Conservation (phyloP, 2,797 vertebrate species). For the Propithecus deckenii region DNA sequence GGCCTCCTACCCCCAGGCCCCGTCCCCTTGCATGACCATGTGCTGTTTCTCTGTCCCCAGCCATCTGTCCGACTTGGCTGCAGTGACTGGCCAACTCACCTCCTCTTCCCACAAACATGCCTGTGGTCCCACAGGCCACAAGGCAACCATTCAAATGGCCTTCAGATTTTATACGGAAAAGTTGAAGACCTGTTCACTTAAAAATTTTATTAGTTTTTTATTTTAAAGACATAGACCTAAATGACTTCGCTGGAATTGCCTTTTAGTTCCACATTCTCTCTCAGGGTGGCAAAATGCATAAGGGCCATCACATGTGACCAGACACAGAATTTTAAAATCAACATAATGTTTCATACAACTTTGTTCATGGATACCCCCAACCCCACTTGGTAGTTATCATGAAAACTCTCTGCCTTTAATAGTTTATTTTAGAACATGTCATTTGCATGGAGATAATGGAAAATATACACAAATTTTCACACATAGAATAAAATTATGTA, state of each 20-base stretch:
- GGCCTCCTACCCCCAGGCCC: not conserved
- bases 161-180: not conserved
- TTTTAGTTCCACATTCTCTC: not conserved
- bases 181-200: not conserved
- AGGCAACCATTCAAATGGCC: not conserved
- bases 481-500: not conserved
- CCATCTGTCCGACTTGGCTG: not conserved
- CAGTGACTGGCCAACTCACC: not conserved
- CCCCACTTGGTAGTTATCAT: fast-evolving
- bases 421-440: not conserved
- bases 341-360: not conserved
- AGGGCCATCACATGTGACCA: fast-evolving
- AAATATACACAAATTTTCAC: not conserved
- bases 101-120: not conserved
- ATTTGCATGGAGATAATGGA: not conserved
- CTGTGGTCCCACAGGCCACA: not conserved
- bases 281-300: not conserved
- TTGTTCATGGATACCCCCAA: fast-evolving
- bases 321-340: not conserved
- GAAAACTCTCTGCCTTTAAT: not conserved
- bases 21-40: not conserved
- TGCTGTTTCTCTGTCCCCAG: not conserved
- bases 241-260: not conserved
- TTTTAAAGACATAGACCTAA: not conserved
- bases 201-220: not conserved